These are phyloP conservation scores for Felis chaus DNA, from an alignment of 2,113 vertebrate genomes.

Conservation along the genomic window DNA sequence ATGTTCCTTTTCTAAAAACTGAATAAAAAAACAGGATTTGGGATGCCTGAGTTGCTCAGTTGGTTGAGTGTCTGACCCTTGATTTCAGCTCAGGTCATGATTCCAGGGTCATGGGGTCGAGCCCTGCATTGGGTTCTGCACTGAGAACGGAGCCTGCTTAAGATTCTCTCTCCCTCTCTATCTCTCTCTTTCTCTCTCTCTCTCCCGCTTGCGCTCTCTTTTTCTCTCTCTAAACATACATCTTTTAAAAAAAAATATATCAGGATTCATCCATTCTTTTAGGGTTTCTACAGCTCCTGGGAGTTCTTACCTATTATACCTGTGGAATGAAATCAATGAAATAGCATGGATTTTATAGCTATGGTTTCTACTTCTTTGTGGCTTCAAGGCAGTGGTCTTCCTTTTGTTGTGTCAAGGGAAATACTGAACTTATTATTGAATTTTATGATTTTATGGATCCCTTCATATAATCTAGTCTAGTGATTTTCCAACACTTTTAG, in stretches of 20 bases:
- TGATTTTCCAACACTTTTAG: background rate
- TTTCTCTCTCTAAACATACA: too few species aligned
- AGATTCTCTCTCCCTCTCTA: too few species aligned
- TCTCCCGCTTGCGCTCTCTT: too few species aligned
- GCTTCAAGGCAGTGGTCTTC: background rate
- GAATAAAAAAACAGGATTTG: background rate
- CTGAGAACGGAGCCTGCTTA: too few species aligned
- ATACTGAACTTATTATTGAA: background rate
- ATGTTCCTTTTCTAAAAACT: background rate
- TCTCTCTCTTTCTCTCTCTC: too few species aligned
- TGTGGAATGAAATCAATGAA: background rate
- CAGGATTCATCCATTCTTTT: background rate
- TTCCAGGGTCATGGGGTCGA: too few species aligned
- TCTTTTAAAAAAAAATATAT: too few species aligned
- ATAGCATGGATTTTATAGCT: background rate
- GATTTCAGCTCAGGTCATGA: too few species aligned
- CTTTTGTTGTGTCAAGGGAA: background rate
- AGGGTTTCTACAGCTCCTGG: background rate
- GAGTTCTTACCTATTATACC: background rate
- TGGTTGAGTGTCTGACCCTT: too few species aligned
- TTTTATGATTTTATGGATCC: conserved; percentile 5
- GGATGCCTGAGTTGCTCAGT: too few species aligned
- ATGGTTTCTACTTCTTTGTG: background rate
- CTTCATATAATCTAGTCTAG: background rate
- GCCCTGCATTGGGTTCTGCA: too few species aligned